Conservation (phyloP, 2,797 vertebrate genomes). For the Phrynocephalus forsythii region DNA sequence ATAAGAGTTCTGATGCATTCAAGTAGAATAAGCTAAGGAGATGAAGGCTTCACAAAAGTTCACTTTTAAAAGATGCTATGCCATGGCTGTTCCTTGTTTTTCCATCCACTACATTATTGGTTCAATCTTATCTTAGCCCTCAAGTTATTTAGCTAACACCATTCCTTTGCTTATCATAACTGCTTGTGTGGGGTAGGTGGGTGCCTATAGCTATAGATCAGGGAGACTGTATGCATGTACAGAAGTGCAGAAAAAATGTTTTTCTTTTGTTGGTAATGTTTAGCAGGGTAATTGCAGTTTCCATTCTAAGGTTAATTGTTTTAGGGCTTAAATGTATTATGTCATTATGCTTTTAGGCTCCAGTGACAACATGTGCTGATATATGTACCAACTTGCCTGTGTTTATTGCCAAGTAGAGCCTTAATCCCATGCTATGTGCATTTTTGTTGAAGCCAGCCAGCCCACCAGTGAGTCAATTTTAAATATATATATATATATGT, state of each 20-base stretch:
- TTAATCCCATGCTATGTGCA: constrained; percentile 20
- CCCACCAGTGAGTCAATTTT: not conserved
- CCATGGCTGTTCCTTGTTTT: not conserved
- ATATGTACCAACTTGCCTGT: not conserved
- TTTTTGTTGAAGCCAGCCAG: not conserved
- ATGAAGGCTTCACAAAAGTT: too few relatives aligned
- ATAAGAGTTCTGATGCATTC: not conserved
- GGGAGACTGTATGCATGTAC: not conserved
- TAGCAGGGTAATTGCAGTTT: constrained; percentile 36
- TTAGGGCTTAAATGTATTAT: constrained; percentile 14
- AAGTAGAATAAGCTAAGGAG: not conserved
- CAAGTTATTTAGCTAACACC: not conserved
- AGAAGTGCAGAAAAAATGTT: not conserved
- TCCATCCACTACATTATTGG: not conserved
- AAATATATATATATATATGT: not conserved
- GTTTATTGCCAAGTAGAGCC: not conserved
- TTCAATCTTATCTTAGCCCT: not conserved
- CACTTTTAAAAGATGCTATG: not conserved
- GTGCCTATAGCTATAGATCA: too few relatives aligned
- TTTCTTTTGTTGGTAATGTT: constrained; percentile 21
- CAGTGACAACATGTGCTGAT: constrained; percentile 26
- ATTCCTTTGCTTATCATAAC: not conserved
- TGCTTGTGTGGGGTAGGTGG: too few relatives aligned
- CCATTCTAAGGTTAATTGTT: constrained; percentile 28
- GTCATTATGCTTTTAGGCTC: constrained; percentile 25